Percentiles rank a stretch among this genome's conserved stretches.
Conservation (phyloP, 1,140 invertebrate species). For the Drosophila grimshawi region DNA sequence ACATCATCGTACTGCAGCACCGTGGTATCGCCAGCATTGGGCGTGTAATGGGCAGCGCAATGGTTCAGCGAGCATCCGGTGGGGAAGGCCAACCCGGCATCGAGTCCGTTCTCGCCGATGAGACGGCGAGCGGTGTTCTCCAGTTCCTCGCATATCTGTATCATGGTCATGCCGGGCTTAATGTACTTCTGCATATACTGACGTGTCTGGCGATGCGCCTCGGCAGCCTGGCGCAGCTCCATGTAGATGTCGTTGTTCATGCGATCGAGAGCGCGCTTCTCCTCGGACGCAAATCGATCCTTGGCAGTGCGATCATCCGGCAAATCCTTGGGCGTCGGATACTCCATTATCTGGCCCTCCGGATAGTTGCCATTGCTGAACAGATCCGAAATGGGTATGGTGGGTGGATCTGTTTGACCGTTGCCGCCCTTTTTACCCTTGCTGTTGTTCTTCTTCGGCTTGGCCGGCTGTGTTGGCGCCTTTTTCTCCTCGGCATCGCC, state of each 20-base stretch:
- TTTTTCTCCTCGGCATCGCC: conserved; percentile 85
- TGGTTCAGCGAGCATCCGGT: conserved; percentile 99
- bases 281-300: conserved; percentile 95
- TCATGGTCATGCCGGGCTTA: conserved; percentile 99
- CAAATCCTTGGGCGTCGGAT: conserved; percentile 87
- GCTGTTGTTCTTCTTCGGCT: conserved; percentile 88
- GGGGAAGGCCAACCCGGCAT: conserved; percentile 98
- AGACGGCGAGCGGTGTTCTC: conserved; percentile 95
- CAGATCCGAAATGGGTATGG: conserved; percentile 93
- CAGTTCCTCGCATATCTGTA: conserved; percentile 98
- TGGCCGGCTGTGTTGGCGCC: conserved; percentile 78
- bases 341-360: conserved; percentile 92
- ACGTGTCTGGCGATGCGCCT: conserved; percentile 98
- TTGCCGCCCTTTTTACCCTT: conserved; percentile 85
- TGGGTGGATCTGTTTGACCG: conserved; percentile 92
- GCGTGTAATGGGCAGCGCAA: conserved; percentile 99
- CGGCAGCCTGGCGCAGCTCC: conserved; percentile 97
- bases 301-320: conserved; percentile 93
- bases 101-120: conserved; percentile 97
- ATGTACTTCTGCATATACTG: conserved; percentile 96
- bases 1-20: conserved; percentile 98
- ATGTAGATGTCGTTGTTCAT: conserved; percentile 96
- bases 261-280: conserved; percentile 93
- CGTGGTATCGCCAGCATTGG: conserved; percentile 98
- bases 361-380: conserved; percentile 93